Evolutionary conservation across 2,113 vertebrate genomes (phyloP).

Genomic region (Erinaceus europaeus): DNA sequence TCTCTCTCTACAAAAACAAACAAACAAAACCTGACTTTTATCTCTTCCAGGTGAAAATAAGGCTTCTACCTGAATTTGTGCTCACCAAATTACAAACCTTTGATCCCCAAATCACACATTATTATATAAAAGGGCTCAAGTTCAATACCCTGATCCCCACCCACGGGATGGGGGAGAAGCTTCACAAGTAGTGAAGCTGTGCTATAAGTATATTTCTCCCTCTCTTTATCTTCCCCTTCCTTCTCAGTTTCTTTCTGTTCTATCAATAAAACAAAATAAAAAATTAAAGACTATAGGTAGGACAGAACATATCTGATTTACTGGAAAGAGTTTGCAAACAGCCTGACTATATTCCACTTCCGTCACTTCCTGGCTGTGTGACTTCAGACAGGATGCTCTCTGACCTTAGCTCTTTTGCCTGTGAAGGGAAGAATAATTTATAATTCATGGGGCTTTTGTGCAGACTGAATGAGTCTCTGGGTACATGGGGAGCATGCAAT

Average conservation of each 20-base stretch:
- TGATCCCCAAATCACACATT: background rate
- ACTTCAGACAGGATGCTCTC: background rate
- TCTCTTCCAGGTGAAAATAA: background rate
- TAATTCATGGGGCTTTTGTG: background rate
- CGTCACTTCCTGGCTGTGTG: constrained; percentile 11
- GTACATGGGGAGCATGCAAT: background rate
- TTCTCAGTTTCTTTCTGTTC: too few relatives aligned
- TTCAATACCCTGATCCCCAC: too few relatives aligned
- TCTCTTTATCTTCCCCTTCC: too few relatives aligned
- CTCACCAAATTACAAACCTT: background rate
- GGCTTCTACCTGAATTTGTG: background rate
- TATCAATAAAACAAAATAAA: too few relatives aligned
- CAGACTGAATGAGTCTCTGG: background rate
- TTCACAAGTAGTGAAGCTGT: too few relatives aligned
- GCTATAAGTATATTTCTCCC: too few relatives aligned
- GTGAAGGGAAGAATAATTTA: background rate
- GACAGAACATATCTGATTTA: background rate
- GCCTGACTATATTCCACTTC: background rate
- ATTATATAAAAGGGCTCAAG: too few relatives aligned
- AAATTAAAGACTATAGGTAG: too few relatives aligned
- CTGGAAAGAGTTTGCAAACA: constrained; percentile 21
- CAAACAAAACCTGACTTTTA: too few relatives aligned
- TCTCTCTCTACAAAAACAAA: too few relatives aligned
- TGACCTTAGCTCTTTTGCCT: background rate
- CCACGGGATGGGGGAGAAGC: too few relatives aligned